Evolutionary conservation across 2,888 invertebrate species (phyloP).

Genomic region (Reticulitermes lucifugus): DNA sequence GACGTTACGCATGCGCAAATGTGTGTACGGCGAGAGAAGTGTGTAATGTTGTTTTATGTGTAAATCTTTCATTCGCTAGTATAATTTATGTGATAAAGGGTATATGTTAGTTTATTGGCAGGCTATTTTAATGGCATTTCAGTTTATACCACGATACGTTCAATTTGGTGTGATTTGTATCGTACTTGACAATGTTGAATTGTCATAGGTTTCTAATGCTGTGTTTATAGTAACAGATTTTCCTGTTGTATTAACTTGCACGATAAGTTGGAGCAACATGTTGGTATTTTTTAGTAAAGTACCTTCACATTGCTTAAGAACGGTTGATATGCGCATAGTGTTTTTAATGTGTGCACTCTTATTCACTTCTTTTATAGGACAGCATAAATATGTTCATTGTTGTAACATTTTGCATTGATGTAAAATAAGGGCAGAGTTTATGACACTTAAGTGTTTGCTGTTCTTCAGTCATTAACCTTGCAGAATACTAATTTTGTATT

Average conservation of each 20-base stretch:
- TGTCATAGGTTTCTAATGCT: not conserved
- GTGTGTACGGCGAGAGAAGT: constrained; percentile 42
- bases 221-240: not conserved
- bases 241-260: not conserved
- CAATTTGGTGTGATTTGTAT: not conserved
- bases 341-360: too few species aligned
- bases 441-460: too few species aligned
- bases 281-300: too few species aligned
- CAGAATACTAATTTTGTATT: too few species aligned
- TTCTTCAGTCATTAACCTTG: too few species aligned
- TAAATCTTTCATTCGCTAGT: not conserved
- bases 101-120: not conserved
- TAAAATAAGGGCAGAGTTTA: too few species aligned
- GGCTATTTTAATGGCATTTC: not conserved
- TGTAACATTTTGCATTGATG: too few species aligned
- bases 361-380: too few species aligned
- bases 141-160: not conserved
- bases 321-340: too few species aligned
- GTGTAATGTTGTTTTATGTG: not conserved
- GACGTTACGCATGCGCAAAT: constrained; percentile 27
- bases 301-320: too few species aligned
- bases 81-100: not conserved
- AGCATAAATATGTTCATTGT: too few species aligned
- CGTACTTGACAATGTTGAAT: not conserved
- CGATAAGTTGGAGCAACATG: not conserved